Evolutionary conservation across 1,140 invertebrate species (phyloP).

Genomic region (Anadara kagoshimensis): DNA sequence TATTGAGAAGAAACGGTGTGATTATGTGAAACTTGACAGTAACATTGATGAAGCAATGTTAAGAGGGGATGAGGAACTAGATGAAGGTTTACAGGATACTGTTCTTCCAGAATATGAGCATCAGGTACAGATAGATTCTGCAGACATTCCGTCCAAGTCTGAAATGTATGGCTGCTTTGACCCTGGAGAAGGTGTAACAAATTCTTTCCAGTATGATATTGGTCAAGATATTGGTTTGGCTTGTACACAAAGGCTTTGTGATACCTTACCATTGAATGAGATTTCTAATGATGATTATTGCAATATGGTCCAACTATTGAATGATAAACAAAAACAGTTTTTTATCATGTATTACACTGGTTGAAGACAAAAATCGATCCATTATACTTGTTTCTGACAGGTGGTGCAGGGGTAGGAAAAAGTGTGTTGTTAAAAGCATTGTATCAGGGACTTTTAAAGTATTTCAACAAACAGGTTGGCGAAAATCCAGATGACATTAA

Average conservation of each 20-base stretch:
- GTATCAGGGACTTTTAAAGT: conserved; percentile 30
- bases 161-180: conserved; percentile 12
- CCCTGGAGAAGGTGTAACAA: background rate
- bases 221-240: conserved; percentile 9
- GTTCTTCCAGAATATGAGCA: conserved; percentile 13
- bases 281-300: conserved; percentile 7
- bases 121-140: conserved; percentile 23
- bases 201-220: conserved; percentile 4
- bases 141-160: background rate
- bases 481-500: conserved; percentile 32
- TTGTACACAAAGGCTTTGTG: conserved; percentile 16
- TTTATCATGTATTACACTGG: conserved; percentile 1
- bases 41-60: background rate
- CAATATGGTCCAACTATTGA: background rate
- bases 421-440: conserved; percentile 18
- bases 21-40: background rate
- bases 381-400: conserved; percentile 5
- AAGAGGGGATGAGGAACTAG: conserved; percentile 23
- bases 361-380: background rate
- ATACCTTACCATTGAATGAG: conserved; percentile 39
- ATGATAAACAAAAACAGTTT: background rate
- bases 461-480: conserved; percentile 17
- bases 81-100: conserved; percentile 40
- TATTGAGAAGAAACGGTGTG: background rate
- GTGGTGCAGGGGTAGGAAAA: conserved; percentile 27